Base-by-base conservation (phyloP, 2,888 invertebrate species). In the Sarcophaga caerulescens region DNA sequence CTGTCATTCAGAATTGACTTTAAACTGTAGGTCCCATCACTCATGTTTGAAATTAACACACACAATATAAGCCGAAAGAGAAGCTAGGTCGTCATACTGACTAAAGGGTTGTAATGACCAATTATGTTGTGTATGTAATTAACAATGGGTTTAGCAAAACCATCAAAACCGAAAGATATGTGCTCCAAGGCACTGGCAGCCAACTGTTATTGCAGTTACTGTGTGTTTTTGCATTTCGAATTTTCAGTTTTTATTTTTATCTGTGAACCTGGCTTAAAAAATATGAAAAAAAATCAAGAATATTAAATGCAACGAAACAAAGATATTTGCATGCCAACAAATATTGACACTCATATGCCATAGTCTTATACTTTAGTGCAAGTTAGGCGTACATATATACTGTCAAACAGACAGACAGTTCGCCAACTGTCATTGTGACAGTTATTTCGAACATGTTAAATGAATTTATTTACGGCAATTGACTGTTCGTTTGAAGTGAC, bases 381-480 rank as follows among this genome's bases (percentile, higher is more conserved):
- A 81, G 63, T 45, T 60, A 68, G 19, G 35, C 62, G 62, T n/a
- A 69, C 76, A 62, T 35, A 35, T 10, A 2, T 8, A 35, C 35
- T 8, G 35, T 23, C 62, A 68, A 11, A 21, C 68, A 68, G 45
- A 68, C 76, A 68, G 35, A 71, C 66, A 66, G 23, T 52, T 19
- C 8, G 66, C 45, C 35, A n/a, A n/a, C 60, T 57, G 14, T 14
- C 73, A 77, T 47, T 52, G 52, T 52, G 52, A 71, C 35, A 81
- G 57, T 12, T n/a, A 71, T 71, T 45, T 59, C 11, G 21, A 12
- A 70, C 35, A 74, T 45, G 57, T 60, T 19, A 23, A 66, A 14
- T 84, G 62, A 77, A 66, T 74, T 78, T 78, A 57, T 84, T 68
- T 76, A n/a, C 66, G 84, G 71, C 66, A 85, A 76, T 66, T 21